Base-by-base conservation (phyloP, 2,888 invertebrate species). In the Uloborus plumipes region DNA sequence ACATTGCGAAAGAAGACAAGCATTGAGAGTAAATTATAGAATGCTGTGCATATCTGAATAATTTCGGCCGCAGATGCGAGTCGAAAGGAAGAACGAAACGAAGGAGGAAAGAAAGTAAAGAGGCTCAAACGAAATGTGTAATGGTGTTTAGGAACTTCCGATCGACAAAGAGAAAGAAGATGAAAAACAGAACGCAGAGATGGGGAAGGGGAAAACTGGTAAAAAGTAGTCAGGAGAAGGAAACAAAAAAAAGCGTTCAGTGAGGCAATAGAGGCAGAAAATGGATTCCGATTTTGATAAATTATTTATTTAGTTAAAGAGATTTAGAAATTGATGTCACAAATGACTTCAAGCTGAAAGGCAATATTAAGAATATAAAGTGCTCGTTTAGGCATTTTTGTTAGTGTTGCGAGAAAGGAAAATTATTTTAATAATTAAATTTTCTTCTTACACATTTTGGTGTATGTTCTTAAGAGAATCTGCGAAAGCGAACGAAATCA, bases 31-130 rank as follows among this genome's bases (percentile, higher is more conserved):
- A 74, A 80, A 80, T 80, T 80, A 80, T 69, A 67, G 74, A 61
- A 69, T 64, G 74, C 59, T 66, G 79, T 78, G 71, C 72, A 79
- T 79, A 79, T 67, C 66, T 79, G 79, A 72, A 72, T 72, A 78
- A 78, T 78, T 78, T 78, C 49, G 47, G 70, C 55, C 65, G 18
- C 64, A 66, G 49, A 66, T 62, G 51, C 50, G 50, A 51, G 47
- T 61, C 15, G 20, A 62, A 55, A 74, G 55, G 49, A 22, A 71
- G 59, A 71, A 49, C n/a, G 47, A 74, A 15, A 49, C 50, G 71
- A 65, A 50, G 47, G 51, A 71, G 62, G 31, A 15, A 31, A 77
- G 55, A 31, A 76, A 64, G 31, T 67, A 59, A 49, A 61, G 69
- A 69, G 62, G 69, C 53, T 69, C 61, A 69, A 75, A 67, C 75